Percentiles rank a stretch among this genome's conserved stretches.
Conservation (phyloP, 1,140 invertebrate genomes). For the Orchestia grillus region DNA sequence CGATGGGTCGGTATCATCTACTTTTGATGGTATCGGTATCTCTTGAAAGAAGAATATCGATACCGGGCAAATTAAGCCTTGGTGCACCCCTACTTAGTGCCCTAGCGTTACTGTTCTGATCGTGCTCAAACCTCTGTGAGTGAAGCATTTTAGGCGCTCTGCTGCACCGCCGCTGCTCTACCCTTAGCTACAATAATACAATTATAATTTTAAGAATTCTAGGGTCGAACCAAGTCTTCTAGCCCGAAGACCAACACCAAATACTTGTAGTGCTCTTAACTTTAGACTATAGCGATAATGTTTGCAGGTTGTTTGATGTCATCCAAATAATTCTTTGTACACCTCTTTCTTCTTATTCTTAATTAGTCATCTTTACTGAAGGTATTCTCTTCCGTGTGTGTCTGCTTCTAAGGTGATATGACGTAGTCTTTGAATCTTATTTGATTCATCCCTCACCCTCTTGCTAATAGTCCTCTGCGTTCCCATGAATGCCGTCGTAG, state of each 20-base stretch:
- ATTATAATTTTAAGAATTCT: conserved; percentile 43
- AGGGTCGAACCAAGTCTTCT: conserved; percentile 53
- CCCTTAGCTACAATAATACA: conserved; percentile 51
- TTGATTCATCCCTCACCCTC: neutral
- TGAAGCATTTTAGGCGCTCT: conserved; percentile 43
- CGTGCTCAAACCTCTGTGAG: conserved; percentile 56
- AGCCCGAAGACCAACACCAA: conserved; percentile 44
- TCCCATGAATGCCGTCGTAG: neutral
- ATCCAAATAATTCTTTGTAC: neutral
- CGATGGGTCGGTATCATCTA: neutral
- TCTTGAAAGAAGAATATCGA: neutral
- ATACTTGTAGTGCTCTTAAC: conserved; percentile 54
- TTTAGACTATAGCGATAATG: conserved; percentile 40
- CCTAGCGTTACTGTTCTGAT: conserved; percentile 55
- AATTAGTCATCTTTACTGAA: conserved; percentile 11
- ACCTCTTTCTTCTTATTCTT: conserved; percentile 24
- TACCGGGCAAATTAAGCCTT: neutral
- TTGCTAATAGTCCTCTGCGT: neutral
- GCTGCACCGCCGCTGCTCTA: conserved; percentile 30
- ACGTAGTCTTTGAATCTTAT: neutral
- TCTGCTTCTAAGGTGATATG: conserved; percentile 11
- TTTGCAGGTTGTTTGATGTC: conserved; percentile 51
- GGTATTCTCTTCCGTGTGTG: neutral
- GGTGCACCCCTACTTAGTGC: neutral
- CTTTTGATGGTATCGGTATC: neutral